Evolutionary conservation across 2,113 vertebrate species (phyloP).

Genomic region (Herpetotheres cachinnans): DNA sequence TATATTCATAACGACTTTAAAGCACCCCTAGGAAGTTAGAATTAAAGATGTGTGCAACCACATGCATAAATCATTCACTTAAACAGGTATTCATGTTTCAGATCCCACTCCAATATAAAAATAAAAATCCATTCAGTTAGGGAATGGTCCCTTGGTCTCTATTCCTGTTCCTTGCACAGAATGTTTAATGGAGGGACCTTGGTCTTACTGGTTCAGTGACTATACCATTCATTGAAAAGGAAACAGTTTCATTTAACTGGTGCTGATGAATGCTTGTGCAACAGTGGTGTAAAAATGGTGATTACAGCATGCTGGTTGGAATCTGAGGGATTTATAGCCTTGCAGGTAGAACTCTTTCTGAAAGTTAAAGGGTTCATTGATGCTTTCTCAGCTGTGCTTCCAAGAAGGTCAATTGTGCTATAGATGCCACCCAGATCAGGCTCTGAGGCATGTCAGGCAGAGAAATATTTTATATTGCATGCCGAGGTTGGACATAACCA

Average conservation of each 20-base stretch:
- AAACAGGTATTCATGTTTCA: not conserved
- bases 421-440: not conserved
- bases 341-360: rapidly evolving
- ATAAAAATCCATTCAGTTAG: not conserved
- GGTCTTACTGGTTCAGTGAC: not conserved
- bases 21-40: not conserved
- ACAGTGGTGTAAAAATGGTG: not conserved
- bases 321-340: not conserved
- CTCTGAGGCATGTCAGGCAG: not conserved
- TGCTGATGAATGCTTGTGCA: not conserved
- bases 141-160: not conserved
- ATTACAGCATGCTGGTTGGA: not conserved
- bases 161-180: not conserved
- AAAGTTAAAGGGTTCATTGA: not conserved
- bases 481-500: not conserved
- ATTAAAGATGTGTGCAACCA: not conserved
- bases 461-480: not conserved
- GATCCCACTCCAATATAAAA: not conserved
- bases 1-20: slow-evolving; percentile 29
- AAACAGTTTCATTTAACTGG: not conserved
- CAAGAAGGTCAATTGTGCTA: not conserved
- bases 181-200: not conserved
- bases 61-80: not conserved
- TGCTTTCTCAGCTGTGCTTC: not conserved
- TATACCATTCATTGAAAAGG: not conserved